These are phyloP conservation scores for Musca vetustissima DNA, from an alignment of 1,140 invertebrate genomes.

Conservation along the genomic window DNA sequence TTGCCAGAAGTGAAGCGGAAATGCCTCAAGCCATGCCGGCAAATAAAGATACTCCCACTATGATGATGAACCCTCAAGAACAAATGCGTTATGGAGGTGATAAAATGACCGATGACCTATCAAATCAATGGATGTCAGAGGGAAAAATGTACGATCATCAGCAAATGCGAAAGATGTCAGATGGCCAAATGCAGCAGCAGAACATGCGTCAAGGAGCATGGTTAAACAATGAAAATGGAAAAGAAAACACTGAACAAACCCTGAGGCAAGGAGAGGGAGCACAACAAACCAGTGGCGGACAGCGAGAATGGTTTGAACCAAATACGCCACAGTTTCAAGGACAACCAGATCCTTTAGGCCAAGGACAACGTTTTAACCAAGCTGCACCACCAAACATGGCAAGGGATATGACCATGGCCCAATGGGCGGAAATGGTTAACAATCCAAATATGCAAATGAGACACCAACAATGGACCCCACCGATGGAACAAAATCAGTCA, in stretches of 20 bases:
- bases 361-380: background rate
- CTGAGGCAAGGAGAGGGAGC: background rate
- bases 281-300: background rate
- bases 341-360: background rate
- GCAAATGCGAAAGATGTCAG: background rate
- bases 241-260: background rate
- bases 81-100: background rate
- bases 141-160: background rate
- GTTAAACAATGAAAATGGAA: background rate
- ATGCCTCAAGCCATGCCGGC: background rate
- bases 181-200: background rate
- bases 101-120: background rate
- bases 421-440: background rate
- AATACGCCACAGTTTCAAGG: slow-evolving; percentile 4
- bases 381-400: background rate
- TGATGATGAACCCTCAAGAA: background rate
- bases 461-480: background rate
- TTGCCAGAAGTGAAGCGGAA: background rate
- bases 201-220: background rate
- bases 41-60: too few species aligned
- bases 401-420: background rate
- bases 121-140: background rate
- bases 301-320: slow-evolving; percentile 29
- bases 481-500: background rate
- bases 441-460: background rate